Evolutionary conservation across 2,797 vertebrate species (phyloP).

Genomic region (Rhynchonycteris naso): DNA sequence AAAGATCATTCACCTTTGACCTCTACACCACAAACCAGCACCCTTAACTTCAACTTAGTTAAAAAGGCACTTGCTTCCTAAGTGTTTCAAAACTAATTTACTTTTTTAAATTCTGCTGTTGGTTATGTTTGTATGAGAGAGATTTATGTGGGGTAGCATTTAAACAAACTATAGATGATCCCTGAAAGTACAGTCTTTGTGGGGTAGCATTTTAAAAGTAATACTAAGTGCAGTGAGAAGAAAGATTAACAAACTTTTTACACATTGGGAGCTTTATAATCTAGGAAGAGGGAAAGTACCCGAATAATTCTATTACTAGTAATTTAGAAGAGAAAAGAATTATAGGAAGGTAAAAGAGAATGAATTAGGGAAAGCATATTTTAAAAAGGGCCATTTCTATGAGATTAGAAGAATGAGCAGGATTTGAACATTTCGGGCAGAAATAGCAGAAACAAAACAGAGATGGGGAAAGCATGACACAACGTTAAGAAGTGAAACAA

Average conservation of each 20-base stretch:
- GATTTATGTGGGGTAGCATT: not conserved
- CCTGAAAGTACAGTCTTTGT: too few relatives aligned
- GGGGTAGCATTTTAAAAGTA: conserved; percentile 1
- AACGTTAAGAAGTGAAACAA: not conserved
- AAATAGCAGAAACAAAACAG: not conserved
- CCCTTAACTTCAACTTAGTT: not conserved
- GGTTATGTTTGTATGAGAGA: not conserved
- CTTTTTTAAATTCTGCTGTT: not conserved
- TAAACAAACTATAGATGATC: not conserved
- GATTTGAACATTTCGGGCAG: not conserved
- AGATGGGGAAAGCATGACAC: not conserved
- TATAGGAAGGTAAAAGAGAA: not conserved
- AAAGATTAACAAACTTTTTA: not conserved
- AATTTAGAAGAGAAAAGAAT: conserved; percentile 4
- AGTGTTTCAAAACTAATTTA: conserved; percentile 30
- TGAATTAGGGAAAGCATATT: not conserved
- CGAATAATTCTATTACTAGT: not conserved
- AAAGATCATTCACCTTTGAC: conserved; percentile 45
- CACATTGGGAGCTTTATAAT: not conserved
- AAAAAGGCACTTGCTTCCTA: conserved; percentile 48
- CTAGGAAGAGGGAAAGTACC: not conserved
- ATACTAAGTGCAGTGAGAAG: not conserved
- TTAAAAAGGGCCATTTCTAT: not conserved
- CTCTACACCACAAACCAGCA: conserved; percentile 14
- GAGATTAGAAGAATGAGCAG: not conserved